A percentile compares a stretch with the other conserved stretches of the same genome.
Conservation (phyloP, 2,888 invertebrate genomes). For the Ophion obscuratus region DNA sequence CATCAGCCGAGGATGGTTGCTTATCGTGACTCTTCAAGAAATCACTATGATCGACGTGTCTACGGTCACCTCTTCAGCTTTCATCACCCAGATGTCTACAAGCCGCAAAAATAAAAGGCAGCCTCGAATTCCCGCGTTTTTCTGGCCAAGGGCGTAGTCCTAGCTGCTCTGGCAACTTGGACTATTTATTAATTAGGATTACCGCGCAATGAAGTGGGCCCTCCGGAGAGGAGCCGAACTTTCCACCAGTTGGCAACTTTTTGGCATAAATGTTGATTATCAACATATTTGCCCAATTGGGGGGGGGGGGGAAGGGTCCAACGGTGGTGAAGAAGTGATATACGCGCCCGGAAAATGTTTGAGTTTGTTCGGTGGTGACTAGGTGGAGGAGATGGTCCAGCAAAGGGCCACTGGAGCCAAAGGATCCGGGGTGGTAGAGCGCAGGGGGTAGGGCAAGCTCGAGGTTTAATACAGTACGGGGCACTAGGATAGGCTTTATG, state of each 20-base stretch:
- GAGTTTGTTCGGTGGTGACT: constrained; percentile 24
- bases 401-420: constrained; percentile 58
- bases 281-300: constrained; percentile 70
- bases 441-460: constrained; percentile 71
- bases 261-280: constrained; percentile 82
- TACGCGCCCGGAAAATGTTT: constrained; percentile 57
- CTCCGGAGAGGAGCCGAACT: constrained; percentile 32
- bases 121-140: background rate
- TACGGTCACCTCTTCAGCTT: constrained; percentile 43
- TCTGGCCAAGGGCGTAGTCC: too few species aligned
- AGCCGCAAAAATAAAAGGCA: background rate
- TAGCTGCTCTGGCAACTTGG: too few species aligned
- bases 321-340: background rate
- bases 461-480: constrained; percentile 82
- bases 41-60: constrained; percentile 68
- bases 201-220: constrained; percentile 22
- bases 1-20: constrained; percentile 36
- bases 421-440: constrained; percentile 51
- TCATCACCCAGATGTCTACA: background rate
- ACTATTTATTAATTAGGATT: constrained; percentile 48
- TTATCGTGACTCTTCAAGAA: constrained; percentile 65
- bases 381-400: constrained; percentile 58
- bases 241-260: constrained; percentile 75
- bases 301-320: constrained; percentile 58
- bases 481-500: constrained; percentile 82